Conservation (phyloP, 2,797 vertebrate genomes). For the Sebastes trivittatus region DNA sequence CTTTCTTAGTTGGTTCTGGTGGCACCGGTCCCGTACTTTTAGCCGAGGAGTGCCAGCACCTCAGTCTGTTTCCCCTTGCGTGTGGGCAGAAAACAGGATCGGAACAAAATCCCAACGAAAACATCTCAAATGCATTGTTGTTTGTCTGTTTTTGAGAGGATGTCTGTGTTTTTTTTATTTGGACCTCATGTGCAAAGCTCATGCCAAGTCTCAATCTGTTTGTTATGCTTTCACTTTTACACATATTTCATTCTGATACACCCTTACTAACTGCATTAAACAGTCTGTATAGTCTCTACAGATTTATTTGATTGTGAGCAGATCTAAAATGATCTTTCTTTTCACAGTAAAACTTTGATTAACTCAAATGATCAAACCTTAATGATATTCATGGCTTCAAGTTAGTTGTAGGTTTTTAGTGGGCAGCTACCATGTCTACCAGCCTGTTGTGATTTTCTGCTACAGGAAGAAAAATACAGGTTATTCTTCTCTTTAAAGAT, state of each 20-base stretch:
- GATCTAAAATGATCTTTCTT: background rate
- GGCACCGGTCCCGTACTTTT: slow-evolving; percentile 36
- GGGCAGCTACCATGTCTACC: slow-evolving; percentile 35
- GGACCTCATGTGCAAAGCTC: slow-evolving; percentile 57
- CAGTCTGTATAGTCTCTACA: background rate
- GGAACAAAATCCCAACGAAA: slow-evolving; percentile 74
- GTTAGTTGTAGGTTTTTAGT: slow-evolving; percentile 26
- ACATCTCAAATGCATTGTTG: slow-evolving; percentile 72
- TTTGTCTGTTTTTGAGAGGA: slow-evolving; percentile 76
- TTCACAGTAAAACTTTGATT: background rate
- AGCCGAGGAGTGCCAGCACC: slow-evolving; percentile 45
- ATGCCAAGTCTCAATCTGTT: slow-evolving; percentile 60
- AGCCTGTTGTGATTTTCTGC: slow-evolving; percentile 58
- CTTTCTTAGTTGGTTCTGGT: slow-evolving; percentile 19
- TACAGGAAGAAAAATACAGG: slow-evolving; percentile 40
- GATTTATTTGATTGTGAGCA: background rate
- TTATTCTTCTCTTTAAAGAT: slow-evolving; percentile 6
- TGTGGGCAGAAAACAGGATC: slow-evolving; percentile 68
- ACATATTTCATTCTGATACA: slow-evolving; percentile 10
- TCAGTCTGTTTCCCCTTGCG: slow-evolving; percentile 75
- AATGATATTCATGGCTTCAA: slow-evolving; percentile 21
- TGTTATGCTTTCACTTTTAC: slow-evolving; percentile 40
- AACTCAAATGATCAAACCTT: background rate
- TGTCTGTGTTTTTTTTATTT: slow-evolving; percentile 71
- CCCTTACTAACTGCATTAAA: background rate